Conservation (phyloP, 2,113 vertebrate genomes). For the Seriola quinqueradiata region DNA sequence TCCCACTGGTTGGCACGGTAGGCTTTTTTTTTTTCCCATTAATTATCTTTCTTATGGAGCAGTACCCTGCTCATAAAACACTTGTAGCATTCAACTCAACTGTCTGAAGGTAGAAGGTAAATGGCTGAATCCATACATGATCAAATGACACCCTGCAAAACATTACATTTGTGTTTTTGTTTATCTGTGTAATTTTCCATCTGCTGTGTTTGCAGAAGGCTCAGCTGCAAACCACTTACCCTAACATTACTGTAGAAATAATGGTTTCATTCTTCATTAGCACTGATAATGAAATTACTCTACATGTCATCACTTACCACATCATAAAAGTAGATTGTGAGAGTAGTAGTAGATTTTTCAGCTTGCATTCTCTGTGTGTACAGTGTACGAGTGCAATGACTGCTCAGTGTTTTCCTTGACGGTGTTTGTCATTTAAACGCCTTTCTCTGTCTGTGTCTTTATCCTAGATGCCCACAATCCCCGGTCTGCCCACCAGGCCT, state of each 20-base stretch:
- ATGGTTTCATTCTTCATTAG: neutral
- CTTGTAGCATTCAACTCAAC: neutral
- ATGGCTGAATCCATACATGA: neutral
- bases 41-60: neutral
- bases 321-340: neutral
- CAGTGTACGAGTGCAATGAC: neutral
- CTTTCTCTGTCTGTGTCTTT: neutral
- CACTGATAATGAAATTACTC: neutral
- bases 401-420: neutral
- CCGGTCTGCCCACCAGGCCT: constrained; percentile 96
- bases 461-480: constrained; percentile 97
- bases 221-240: too few species aligned
- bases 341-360: too few species aligned
- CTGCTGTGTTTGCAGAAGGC: too few species aligned
- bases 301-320: neutral
- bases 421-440: neutral
- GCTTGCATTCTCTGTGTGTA: neutral
- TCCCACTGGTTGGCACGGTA: constrained; percentile 95
- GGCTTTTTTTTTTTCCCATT: constrained; percentile 52
- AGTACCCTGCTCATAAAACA: neutral
- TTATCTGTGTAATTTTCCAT: too few species aligned
- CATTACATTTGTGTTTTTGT: too few species aligned
- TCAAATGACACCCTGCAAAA: neutral
- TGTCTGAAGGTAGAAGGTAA: neutral
- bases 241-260: too few species aligned